Evolutionary conservation across 2,888 invertebrate species (phyloP), one percentile per base, ranked within the genome.

Genomic region (Idaea dimidiata): DNA sequence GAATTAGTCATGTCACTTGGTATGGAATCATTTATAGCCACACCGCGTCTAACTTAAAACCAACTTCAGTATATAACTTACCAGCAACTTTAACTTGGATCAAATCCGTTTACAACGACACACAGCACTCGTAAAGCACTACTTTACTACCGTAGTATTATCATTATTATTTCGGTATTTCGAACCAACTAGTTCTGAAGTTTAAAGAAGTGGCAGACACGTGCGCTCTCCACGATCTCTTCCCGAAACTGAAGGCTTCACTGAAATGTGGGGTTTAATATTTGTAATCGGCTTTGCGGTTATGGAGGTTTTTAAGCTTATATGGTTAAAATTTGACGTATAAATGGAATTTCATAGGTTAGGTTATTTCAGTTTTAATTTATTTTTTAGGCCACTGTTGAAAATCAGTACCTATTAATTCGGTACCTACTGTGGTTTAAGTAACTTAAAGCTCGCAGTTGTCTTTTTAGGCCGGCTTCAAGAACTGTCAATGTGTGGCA

Each of bases 281-380:
- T 72, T 72, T 77, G 72, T 80, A 81, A 81, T 77, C 78, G 71
- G 82, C 83, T 87, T 84, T 84, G 78, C 69, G 77, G 80, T 83
- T 82, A 82, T 77, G 72, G 75, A 75, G 77, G 72, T 76, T 72
- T 73, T 73, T 64, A 68, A 67, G 70, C 70, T 75, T 72, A 75
- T 72, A 66, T 67, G 72, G 61, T 67, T 66, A 65, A 72, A 74
- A 73, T 63, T 70, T 24, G 24, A 24, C 24, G 24, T 24, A 24
- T 24, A 24, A 3, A 24, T 24, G 24, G 24, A 24, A 24, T 24
- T 3, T 24, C 5, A 24, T 24, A 24, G 24, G 24, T 24, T 24
- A 24, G 24, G 24, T 24, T 24, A 24, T 24, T 24, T 24, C 24
- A 5, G 24, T 1, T 24, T 24, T 24, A 24, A 24, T 24, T 24